Base-by-base conservation (phyloP, 1,140 invertebrate genomes). In the Ganaspis sp. region DNA sequence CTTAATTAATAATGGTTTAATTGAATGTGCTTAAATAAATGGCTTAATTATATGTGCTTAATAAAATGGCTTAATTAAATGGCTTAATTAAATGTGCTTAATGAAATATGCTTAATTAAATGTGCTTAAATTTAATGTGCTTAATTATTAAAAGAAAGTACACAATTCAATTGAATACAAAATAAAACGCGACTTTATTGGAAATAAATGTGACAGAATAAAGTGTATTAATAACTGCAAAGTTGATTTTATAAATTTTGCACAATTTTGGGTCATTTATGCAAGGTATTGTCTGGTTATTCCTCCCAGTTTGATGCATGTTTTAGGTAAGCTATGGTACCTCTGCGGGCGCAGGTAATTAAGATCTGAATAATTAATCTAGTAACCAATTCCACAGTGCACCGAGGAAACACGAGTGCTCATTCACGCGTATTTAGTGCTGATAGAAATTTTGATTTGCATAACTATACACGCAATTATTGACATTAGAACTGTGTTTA, bases 401-500 rank as follows among this genome's bases (percentile, higher is more conserved):
- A 64, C 26, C 23, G 58, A 29, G 58, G 23, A 64, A 64, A 64
- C 26, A 29, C 23, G 9, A 64, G 23, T 29, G 58, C 58, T 29
- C 58, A 9, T 64, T 64, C 58, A 26, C 12, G 58, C 15, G 58
- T 64, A 64, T 64, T 64, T 64, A 64, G 58, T 29, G 12, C 26
- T 34, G 58, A 64, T 64, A 64, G 58, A 64, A 64, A 29, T 26
- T 26, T 64, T n/a, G 58, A 64, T 64, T 64, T 29, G 58, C 58
- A 64, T 64, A 64, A 64, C 58, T n/a, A 29, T 64, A 64, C 53
- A 64, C 12, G 58, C 58, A 64, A 64, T 64, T 64, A 64, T 64
- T 29, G 58, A 15, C 23, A 64, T 64, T 64, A 64, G 12, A 29
- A 29, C 15, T 64, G 12, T 6, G 29, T 26, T 12, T 5, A 21